phyloP scores from a whole-genome alignment of 2,113 vertebrate genomes.

The Malurus melanocephalus region DNA sequence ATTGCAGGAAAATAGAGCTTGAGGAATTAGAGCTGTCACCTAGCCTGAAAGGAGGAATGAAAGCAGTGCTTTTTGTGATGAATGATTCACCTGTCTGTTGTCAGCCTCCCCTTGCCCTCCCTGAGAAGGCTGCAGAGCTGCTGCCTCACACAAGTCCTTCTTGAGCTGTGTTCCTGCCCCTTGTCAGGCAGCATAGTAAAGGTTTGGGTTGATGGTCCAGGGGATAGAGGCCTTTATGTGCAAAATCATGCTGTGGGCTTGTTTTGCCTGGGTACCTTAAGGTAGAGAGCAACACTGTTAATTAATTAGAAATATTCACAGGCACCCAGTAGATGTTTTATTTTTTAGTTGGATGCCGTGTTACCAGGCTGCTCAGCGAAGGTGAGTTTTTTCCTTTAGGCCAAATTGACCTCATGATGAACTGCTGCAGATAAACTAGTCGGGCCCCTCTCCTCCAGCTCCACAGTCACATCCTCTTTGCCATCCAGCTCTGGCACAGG shows the following conservation, averaged over 20 bases:
- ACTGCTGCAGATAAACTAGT: background rate
- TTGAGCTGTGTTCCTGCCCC: background rate
- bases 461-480: background rate
- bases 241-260: background rate
- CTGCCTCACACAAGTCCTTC: background rate
- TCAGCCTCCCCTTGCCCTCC: background rate
- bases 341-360: background rate
- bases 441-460: background rate
- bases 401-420: background rate
- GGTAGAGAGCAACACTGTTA: background rate
- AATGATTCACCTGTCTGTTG: background rate
- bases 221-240: background rate
- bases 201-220: background rate
- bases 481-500: background rate
- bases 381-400: background rate
- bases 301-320: background rate
- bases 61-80: background rate
- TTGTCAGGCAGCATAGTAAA: background rate
- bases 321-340: background rate
- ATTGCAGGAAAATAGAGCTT: background rate
- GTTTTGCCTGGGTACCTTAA: background rate
- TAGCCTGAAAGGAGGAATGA: background rate
- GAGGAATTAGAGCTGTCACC: background rate
- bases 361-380: background rate
- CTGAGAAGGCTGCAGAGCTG: background rate